A percentile compares a stretch with the other conserved stretches of the same genome.
Conservation (phyloP, 35 echinoderm and acorn worm species). For the Diadema setosum region DNA sequence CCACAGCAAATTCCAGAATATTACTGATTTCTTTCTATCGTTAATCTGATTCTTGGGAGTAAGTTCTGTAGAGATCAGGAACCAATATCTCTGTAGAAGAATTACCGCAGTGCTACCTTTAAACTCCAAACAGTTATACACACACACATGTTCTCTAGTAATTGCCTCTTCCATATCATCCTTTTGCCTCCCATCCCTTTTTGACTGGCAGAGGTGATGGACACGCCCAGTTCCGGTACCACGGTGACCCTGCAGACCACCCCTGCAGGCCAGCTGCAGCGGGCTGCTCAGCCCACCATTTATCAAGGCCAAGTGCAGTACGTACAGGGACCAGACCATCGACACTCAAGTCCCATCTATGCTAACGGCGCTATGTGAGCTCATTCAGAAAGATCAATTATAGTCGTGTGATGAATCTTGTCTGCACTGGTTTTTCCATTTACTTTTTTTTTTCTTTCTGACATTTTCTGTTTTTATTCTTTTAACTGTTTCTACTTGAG, state of each 20-base stretch:
- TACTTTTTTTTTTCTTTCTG: background rate
- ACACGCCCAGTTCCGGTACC: slow-evolving; percentile 37
- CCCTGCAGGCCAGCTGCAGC: slow-evolving; percentile 37
- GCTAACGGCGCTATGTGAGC: slow-evolving; percentile 99
- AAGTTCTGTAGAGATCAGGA: too few species aligned
- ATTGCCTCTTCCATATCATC: too few species aligned
- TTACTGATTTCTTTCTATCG: too few species aligned
- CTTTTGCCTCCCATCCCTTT: too few species aligned
- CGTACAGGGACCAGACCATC: slow-evolving; percentile 80
- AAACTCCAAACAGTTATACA: too few species aligned
- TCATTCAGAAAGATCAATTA: slow-evolving; percentile 25
- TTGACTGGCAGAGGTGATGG: slow-evolving; percentile 45
- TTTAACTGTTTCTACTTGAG: background rate
- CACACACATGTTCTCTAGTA: too few species aligned
- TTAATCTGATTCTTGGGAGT: too few species aligned
- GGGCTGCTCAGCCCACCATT: slow-evolving; percentile 55
- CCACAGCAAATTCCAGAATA: too few species aligned
- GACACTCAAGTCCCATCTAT: slow-evolving; percentile 91
- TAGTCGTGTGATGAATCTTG: slow-evolving; percentile 26
- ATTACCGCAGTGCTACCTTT: too few species aligned
- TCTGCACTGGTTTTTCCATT: slow-evolving; percentile 18
- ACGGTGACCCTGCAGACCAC: slow-evolving; percentile 81
- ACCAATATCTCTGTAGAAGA: too few species aligned
- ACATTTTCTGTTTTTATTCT: background rate
- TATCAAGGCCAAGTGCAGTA: slow-evolving; percentile 98